phyloP scores from a whole-genome alignment of 2,113 vertebrate genomes.

The Symphodus melops region DNA sequence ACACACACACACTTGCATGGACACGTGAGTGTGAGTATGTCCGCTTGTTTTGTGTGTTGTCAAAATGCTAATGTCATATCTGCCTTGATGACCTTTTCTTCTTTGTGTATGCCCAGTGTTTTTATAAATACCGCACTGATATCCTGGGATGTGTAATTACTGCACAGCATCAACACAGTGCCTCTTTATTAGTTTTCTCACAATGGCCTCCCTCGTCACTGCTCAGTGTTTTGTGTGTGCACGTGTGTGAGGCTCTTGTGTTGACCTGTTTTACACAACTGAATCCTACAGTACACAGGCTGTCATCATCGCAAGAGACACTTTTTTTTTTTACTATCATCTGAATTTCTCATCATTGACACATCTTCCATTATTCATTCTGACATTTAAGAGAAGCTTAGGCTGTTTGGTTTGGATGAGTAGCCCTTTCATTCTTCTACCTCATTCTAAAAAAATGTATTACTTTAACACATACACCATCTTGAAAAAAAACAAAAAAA shows the following conservation, averaged over 20 bases:
- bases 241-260: constrained; percentile 21
- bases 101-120: constrained; percentile 73
- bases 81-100: constrained; percentile 77
- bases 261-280: constrained; percentile 35
- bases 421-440: not conserved
- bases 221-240: constrained; percentile 13
- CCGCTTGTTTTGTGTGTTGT: constrained; percentile 26
- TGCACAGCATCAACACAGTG: constrained; percentile 57
- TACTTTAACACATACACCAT: too few species aligned
- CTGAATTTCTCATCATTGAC: too few species aligned
- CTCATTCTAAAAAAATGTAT: too few species aligned
- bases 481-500: too few species aligned
- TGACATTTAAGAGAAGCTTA: not conserved
- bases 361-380: not conserved
- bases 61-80: constrained; percentile 72
- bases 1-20: not conserved
- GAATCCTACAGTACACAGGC: not conserved
- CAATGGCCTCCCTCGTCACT: constrained; percentile 63
- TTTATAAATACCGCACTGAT: constrained; percentile 78
- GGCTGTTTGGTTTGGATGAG: not conserved
- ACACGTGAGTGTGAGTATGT: not conserved
- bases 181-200: constrained; percentile 81
- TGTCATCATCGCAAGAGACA: not conserved
- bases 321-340: not conserved
- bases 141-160: constrained; percentile 81